phyloP scores from a whole-genome alignment of 1,140 invertebrate species.

The Dolichoris vasculosae region DNA sequence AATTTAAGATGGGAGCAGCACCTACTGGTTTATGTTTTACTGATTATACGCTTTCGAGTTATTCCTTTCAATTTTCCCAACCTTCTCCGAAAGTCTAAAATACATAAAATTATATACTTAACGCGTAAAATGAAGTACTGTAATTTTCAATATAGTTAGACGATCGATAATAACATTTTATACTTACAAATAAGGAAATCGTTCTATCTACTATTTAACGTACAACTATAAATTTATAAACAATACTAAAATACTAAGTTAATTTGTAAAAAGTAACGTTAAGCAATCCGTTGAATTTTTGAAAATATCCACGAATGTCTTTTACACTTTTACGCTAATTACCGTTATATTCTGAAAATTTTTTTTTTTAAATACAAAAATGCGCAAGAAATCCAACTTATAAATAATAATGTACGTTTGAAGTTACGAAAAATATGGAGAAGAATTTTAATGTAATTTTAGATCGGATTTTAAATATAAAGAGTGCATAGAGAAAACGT shows the following conservation, averaged over 20 bases:
- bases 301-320: background rate
- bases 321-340: too few species aligned
- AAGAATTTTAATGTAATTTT: too few species aligned
- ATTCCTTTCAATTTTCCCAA: conserved; percentile 25
- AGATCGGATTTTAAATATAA: background rate
- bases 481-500: background rate
- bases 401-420: too few species aligned
- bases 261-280: background rate
- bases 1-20: conserved; percentile 38
- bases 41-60: conserved; percentile 14
- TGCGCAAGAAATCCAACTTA: too few species aligned
- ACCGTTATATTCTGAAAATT: too few species aligned
- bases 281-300: background rate
- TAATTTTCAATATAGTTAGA: conserved; percentile 19
- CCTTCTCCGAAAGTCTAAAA: background rate
- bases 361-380: too few species aligned
- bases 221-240: background rate
- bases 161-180: conserved; percentile 17
- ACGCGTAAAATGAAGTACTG: background rate
- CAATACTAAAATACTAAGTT: background rate
- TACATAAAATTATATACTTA: conserved; percentile 18
- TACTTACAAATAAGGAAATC: background rate
- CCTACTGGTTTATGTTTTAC: conserved; percentile 27
- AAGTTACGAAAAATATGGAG: too few species aligned
- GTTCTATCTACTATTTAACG: background rate